Base-by-base conservation (phyloP, 2,888 invertebrate species). In the Polylopha cassiicola region DNA sequence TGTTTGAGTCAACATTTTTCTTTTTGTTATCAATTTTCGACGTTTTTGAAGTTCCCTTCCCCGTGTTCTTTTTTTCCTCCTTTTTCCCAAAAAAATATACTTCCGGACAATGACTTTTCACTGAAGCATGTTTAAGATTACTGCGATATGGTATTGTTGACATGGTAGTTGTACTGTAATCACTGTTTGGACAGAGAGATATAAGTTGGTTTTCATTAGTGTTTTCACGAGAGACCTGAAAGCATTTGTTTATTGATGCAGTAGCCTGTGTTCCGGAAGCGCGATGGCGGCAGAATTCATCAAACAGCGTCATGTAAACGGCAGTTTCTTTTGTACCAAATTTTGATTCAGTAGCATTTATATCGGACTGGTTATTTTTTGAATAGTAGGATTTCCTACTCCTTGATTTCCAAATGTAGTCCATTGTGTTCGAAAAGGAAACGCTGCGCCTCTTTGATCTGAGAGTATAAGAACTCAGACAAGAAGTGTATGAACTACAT, bases 231-330 rank as follows among this genome's bases (percentile, higher is more conserved):
- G 9, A 15, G 20, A 69, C 75, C 65, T 85, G 84, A 39, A 82
- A 61, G 49, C 81, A 80, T 62, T 85, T 85, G 52, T 85, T 84
- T 16, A 85, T 58, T 5, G 73, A 73, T 42, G 76, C 81, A 26
- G 82, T 80, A n/a, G 84, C 84, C 52, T 85, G 84, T 11, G 84
- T 75, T 18, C 73, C 72, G 17, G 71, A 72, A 20, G 63, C 57
- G 14, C 56, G 61, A 44, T 41, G 52, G 13, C 32, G 54, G 41
- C 43, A 54, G 37, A 51, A 53, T 31, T 76, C 61, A 44, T 73
- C 51, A 23, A 62, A 64, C 28, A 79, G 50, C 21, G 74, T 73
- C 73, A 81, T 71, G 28, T 67, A 82, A 13, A 81, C 77, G 2
- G 64, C 44, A 1, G 66, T 75, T 47, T 70, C 64, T 38, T 59